Evolutionary conservation across 2,113 vertebrate genomes (phyloP).

Genomic region (Proterorhinus semilunaris): DNA sequence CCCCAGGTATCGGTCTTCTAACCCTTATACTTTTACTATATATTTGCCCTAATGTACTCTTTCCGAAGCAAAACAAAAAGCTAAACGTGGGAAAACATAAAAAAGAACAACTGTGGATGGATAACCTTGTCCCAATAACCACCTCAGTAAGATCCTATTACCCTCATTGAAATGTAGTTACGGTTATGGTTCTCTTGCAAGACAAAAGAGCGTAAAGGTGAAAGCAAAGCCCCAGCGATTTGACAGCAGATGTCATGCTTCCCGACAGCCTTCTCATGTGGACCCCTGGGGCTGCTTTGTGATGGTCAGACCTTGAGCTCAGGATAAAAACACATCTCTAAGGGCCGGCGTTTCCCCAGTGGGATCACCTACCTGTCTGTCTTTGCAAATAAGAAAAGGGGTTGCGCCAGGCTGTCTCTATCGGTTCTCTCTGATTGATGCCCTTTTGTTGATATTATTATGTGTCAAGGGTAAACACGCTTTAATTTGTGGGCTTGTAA

Average conservation of each 20-base stretch:
- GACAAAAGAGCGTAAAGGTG: not conserved
- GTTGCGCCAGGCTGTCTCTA: constrained; percentile 13
- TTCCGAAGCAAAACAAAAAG: not conserved
- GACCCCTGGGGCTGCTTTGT: constrained; percentile 24
- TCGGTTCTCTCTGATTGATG: constrained; percentile 24
- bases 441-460: constrained; percentile 18
- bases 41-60: not conserved
- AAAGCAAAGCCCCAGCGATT: constrained; percentile 9
- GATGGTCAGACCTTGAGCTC: constrained; percentile 19
- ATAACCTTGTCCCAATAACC: not conserved
- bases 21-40: not conserved
- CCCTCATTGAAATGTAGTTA: not conserved
- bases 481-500: constrained; percentile 22
- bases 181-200: not conserved
- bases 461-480: constrained; percentile 18
- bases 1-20: not conserved
- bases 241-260: constrained; percentile 21
- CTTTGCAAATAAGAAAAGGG: not conserved
- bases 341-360: constrained; percentile 21
- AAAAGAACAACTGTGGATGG: too few species aligned
- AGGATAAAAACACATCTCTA: constrained; percentile 25
- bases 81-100: not conserved
- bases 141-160: not conserved
- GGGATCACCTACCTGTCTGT: constrained; percentile 16
- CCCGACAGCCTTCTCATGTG: constrained; percentile 19